Percentiles rank a stretch among this genome's conserved stretches.
These are phyloP conservation scores for Acrossocheilus wenchowensis DNA, from an alignment of 2,797 vertebrate genomes.

Conservation along the genomic window DNA sequence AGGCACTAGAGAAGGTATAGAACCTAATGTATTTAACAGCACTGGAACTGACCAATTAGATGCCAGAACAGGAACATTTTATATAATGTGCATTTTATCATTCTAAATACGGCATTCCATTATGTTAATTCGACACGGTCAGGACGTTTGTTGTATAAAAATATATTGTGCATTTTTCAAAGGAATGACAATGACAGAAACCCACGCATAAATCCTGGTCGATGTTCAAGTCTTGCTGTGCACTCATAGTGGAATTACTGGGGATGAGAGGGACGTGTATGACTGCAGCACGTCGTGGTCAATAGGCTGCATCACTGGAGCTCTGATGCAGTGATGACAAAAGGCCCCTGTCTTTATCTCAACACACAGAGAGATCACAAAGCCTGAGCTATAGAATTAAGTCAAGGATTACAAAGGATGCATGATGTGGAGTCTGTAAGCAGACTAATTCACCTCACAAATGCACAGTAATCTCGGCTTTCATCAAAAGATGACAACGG, in stretches of 20 bases:
- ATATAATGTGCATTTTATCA: conserved; percentile 4
- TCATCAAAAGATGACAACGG: conserved; percentile 21
- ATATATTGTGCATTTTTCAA: neutral
- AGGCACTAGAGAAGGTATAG: neutral
- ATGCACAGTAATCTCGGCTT: conserved; percentile 41
- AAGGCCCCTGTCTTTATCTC: conserved; percentile 24
- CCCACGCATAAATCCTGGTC: neutral
- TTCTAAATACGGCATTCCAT: neutral
- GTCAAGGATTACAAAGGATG: conserved; percentile 27
- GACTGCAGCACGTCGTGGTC: conserved; percentile 8
- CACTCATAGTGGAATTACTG: neutral
- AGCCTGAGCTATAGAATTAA: conserved; percentile 12
- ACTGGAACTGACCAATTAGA: neutral
- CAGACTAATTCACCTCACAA: conserved; percentile 39
- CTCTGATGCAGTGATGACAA: conserved; percentile 34
- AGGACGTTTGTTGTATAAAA: neutral
- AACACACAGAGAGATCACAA: conserved; percentile 36
- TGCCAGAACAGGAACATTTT: neutral
- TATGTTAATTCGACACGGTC: neutral
- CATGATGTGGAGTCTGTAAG: conserved; percentile 25
- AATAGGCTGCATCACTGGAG: neutral
- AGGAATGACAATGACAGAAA: neutral
- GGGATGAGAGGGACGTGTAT: neutral
- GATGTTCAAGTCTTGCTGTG: neutral
- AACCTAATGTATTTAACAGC: neutral